These are phyloP conservation scores for Notodonta dromedarius DNA, from an alignment of 2,888 invertebrate genomes.

Conservation along the genomic window DNA sequence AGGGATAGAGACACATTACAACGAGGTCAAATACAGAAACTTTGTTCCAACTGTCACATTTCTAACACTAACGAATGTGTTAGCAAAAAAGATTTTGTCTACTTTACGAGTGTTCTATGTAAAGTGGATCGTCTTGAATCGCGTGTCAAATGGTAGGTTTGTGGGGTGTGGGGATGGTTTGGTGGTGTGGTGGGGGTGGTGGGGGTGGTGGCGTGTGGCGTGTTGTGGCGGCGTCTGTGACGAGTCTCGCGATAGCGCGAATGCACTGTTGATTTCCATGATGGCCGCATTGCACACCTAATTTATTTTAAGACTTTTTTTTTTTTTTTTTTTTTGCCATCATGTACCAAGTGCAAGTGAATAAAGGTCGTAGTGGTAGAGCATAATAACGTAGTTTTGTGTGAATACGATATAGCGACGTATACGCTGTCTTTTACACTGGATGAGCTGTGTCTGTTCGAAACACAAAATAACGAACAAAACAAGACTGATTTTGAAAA, in stretches of 20 bases:
- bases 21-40: not conserved
- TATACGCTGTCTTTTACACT: too few species aligned
- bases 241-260: constrained; percentile 18
- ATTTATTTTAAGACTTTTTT: too few species aligned
- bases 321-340: too few species aligned
- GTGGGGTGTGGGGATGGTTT: constrained; percentile 11
- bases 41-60: constrained; percentile 36
- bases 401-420: too few species aligned
- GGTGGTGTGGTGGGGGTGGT: constrained; percentile 18
- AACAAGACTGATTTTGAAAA: too few species aligned
- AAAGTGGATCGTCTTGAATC: constrained; percentile 46
- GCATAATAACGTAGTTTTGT: too few species aligned
- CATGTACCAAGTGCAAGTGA: too few species aligned
- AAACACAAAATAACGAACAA: too few species aligned
- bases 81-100: constrained; percentile 45
- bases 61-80: constrained; percentile 38
- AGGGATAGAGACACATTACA: not conserved
- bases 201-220: constrained; percentile 13
- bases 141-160: constrained; percentile 47
- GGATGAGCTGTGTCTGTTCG: too few species aligned
- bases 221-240: constrained; percentile 16
- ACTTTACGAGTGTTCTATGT: constrained; percentile 58
- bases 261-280: constrained; percentile 25
- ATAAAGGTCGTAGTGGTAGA: too few species aligned
- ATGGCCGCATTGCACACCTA: not conserved